Base-by-base conservation (phyloP, 2,113 vertebrate genomes). In the Lichenostomus cassidix region DNA sequence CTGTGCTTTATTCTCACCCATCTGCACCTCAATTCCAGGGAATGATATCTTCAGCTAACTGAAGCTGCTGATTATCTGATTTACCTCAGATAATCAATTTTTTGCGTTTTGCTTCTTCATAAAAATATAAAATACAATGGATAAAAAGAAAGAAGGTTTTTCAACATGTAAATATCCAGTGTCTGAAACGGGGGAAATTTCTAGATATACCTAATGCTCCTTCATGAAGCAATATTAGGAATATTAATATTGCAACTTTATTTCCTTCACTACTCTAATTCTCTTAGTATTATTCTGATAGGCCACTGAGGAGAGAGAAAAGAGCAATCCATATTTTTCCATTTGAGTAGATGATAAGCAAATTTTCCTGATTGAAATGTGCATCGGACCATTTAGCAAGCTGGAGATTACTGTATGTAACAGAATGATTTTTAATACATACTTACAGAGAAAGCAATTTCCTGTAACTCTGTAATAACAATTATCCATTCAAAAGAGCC, bases 391-490 rank as follows among this genome's bases (percentile, higher is more conserved):
- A 79, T 93, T 96, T 90, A 95, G 83, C 92, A 90, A 93, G 68
- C 65, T 84, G 85, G 77, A 93, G 83, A 96, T 90, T 96, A 69
- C 69, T 93, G 80, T 90, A 76, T 94, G 89, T 69, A 94, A 91
- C 78, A 77, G 74, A 91, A 83, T 75, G 49, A 88, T 94, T 96
- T 96, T 96, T 90, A 94, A 91, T 92, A 92, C 79, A 52, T 42
- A 42, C 87, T 96, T 96, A 90, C 87, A 91, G 95, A 85, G 80
- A 92, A 96, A 95, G 93, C 87, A 95, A 96, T 96, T 96, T 96
- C 88, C 95, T 92, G 35, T 88, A 95, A 86, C 49, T 87, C 67
- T 95, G 69, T 93, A 89, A 92, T 79, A 87, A 73, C 90, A 95
- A 95, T 97, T 95, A 97, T 85, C 83, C 81, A 89, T 92, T 91